Evolutionary conservation across 2,113 vertebrate species (phyloP), one percentile per base, ranked within the genome.

Genomic region (Propithecus coquereli): DNA sequence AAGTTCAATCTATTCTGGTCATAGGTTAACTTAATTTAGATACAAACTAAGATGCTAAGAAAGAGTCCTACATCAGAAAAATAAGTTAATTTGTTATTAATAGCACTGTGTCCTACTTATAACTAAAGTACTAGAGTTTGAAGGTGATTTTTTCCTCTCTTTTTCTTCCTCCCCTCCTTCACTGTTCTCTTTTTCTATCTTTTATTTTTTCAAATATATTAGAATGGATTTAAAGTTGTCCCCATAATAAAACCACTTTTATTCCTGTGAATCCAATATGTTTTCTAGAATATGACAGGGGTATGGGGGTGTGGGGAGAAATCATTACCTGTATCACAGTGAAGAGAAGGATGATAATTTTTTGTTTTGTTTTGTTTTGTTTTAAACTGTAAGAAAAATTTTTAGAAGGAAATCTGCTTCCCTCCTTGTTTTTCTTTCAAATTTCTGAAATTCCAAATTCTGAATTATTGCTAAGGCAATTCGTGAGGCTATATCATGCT

Each of bases 341-440:
- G 2, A 73, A 52, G 43, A 70, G 47, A 52, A 74, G 66, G 0
- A 47, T 17, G 27, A 59, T 45, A 32, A 20, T 23, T 25, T 71
- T 59, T 61, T 57, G 50, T 50, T 59, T 59, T 63, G 10, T 63
- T 63, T 50, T 11, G 18, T 61, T 63, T 50, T 11, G 18, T 54
- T 95, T 91, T 68, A 79, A 92, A 79, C 11, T n/a, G 30, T 22
- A 32, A 95, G 52, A 71, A 59, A 3, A 73, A 32, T 3, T 43
- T 91, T 83, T 50, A 66, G n/a, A 59, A 82, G 40, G 11, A 81
- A 79, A 34, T 63, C 57, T 90, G 30, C 27, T 71, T 77, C 18
- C 85, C 27, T 73, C 32, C 61, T 73, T 73, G 18, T 32, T 91
- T 91, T 89, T 57, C 10, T 93, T 93, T 86, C 13, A n/a, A 66